A percentile compares a stretch with the other conserved stretches of the same genome.
phyloP scores from a whole-genome alignment of 2,888 invertebrate species.

The Hyposoter dolosus region DNA sequence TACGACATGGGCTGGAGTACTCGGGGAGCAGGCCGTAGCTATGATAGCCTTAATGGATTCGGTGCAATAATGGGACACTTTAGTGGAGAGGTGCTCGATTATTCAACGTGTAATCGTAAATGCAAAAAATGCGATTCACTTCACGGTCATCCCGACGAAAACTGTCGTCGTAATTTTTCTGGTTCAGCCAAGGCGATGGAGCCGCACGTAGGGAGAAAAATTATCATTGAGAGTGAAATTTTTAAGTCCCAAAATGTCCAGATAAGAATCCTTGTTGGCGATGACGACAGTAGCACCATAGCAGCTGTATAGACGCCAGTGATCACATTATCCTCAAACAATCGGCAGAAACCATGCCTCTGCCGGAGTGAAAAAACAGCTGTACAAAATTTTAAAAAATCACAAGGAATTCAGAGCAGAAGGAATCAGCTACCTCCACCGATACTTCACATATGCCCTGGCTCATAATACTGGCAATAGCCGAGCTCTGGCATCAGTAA shows the following conservation, averaged over 20 bases:
- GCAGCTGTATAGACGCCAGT: constrained; percentile 37
- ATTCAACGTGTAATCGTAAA: constrained; percentile 62
- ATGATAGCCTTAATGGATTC: constrained; percentile 64
- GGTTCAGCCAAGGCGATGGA: constrained; percentile 73
- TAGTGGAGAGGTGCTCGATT: constrained; percentile 65
- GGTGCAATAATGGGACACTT: constrained; percentile 63
- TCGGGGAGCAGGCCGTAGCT: constrained; percentile 62
- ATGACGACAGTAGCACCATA: constrained; percentile 64
- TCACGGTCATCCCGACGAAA: constrained; percentile 52
- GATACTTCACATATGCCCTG: constrained; percentile 64
- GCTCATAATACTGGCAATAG: constrained; percentile 57
- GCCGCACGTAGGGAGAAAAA: constrained; percentile 62
- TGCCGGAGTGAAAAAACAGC: constrained; percentile 53
- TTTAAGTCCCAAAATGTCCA: constrained; percentile 55
- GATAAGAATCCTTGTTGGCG: constrained; percentile 62
- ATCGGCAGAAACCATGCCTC: constrained; percentile 61
- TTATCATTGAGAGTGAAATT: constrained; percentile 59
- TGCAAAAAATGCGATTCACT: constrained; percentile 60
- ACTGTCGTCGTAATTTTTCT: constrained; percentile 67
- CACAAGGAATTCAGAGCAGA: constrained; percentile 64
- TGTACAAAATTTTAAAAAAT: constrained; percentile 66
- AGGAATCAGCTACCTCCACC: constrained; percentile 60
- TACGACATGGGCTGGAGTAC: constrained; percentile 67
- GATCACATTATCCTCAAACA: constrained; percentile 59
- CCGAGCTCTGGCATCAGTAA: constrained; percentile 26